Conservation (phyloP, 1,140 invertebrate genomes). For the Agrilus planipennis region DNA sequence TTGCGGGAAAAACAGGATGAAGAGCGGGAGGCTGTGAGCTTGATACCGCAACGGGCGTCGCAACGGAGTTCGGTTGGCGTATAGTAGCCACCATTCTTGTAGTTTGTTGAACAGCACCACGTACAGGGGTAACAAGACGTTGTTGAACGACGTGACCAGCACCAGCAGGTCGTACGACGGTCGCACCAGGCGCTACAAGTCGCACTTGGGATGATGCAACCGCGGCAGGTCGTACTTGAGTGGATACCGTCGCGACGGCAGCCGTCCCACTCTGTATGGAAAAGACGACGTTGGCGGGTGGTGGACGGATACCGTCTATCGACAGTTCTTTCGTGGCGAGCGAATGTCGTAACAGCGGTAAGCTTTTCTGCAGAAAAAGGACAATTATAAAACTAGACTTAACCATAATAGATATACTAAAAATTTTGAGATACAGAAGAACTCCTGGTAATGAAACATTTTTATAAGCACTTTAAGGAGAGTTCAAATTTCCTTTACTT, state of each 20-base stretch:
- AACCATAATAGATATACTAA: no score
- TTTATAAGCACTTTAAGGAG: no score
- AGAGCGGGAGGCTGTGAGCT: slow-evolving; percentile 32
- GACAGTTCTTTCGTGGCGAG: slow-evolving; percentile 80
- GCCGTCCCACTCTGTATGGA: slow-evolving; percentile 37
- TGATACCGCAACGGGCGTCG: slow-evolving; percentile 21
- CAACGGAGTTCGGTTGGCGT: slow-evolving; percentile 26
- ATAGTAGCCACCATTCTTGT: slow-evolving; percentile 31
- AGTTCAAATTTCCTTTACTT: no score
- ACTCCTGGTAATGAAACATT: no score
- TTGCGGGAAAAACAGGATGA: slow-evolving; percentile 32
- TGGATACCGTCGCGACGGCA: slow-evolving; percentile 33
- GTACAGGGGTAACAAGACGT: slow-evolving; percentile 34
- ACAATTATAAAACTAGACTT: no score
- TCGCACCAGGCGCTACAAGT: slow-evolving; percentile 41
- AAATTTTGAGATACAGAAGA: no score
- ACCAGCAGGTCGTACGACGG: slow-evolving; percentile 34
- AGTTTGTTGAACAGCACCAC: slow-evolving; percentile 22
- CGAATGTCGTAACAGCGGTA: slow-evolving; percentile 83
- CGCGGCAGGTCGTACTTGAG: slow-evolving; percentile 31
- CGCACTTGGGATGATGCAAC: slow-evolving; percentile 37
- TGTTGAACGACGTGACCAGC: slow-evolving; percentile 37
- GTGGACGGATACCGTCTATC: slow-evolving; percentile 92
- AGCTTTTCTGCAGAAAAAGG: slow-evolving; percentile 81
- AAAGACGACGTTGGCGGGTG: slow-evolving; percentile 53